Conservation (phyloP, 2,888 invertebrate species). For the Drosophila kanekoi region DNA sequence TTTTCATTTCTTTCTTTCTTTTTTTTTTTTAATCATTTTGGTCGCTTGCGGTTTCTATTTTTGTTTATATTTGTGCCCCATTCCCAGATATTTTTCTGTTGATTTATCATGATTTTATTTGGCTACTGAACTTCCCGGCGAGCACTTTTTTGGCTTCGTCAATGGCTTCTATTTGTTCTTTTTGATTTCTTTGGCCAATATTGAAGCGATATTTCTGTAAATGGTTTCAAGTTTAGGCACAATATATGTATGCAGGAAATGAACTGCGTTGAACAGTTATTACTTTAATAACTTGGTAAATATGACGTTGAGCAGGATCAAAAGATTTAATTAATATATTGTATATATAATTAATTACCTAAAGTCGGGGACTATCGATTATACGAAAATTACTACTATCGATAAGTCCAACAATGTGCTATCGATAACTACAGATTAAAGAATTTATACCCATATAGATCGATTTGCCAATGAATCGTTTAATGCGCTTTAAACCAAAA, state of each 20-base stretch:
- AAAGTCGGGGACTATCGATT: not conserved
- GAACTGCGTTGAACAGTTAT: not conserved
- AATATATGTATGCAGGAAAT: not conserved
- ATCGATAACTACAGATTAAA: not conserved
- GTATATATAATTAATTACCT: too few relatives aligned
- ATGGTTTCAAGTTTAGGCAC: conserved; percentile 15
- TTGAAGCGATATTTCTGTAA: conserved; percentile 35
- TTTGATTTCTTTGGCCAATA: conserved; percentile 63
- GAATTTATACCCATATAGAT: too few relatives aligned
- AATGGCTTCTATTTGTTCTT: conserved; percentile 53
- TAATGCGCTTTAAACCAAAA: too few relatives aligned
- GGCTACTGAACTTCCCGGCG: conserved; percentile 60
- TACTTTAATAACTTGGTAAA: not conserved
- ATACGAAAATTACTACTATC: not conserved
- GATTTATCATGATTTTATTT: conserved; percentile 80
- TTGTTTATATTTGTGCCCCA: conserved; percentile 69
- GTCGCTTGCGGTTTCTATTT: conserved; percentile 66
- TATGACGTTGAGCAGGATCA: not conserved
- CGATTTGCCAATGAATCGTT: too few relatives aligned
- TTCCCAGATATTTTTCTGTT: conserved; percentile 51
- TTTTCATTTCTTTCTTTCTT: not conserved
- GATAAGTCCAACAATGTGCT: too few relatives aligned
- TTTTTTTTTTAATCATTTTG: conserved; percentile 69
- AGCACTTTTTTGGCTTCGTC: conserved; percentile 15
- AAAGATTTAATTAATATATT: too few relatives aligned